phyloP scores from a whole-genome alignment of 2,888 invertebrate genomes.

The Euplexia lucipara region DNA sequence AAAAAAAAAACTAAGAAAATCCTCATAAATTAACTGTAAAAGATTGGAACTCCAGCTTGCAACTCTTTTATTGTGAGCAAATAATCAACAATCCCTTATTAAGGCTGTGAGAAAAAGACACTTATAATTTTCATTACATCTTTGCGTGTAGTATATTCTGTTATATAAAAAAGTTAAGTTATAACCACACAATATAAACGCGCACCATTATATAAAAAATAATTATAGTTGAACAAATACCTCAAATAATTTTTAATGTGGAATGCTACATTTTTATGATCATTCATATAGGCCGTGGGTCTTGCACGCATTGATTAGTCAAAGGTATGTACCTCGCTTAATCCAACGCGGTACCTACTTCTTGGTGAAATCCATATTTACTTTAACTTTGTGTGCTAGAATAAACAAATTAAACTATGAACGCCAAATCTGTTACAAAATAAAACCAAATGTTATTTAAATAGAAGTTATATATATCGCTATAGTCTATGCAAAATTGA shows the following conservation, averaged over 20 bases:
- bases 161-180: constrained; percentile 73
- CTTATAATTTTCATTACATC: constrained; percentile 41
- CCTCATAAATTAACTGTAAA: neutral
- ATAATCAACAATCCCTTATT: constrained; percentile 12
- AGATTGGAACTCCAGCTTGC: constrained; percentile 7
- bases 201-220: constrained; percentile 69
- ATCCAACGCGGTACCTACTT: neutral
- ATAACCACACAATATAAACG: constrained; percentile 72
- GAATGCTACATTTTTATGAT: constrained; percentile 44
- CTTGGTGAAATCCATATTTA: neutral
- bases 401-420: constrained; percentile 12
- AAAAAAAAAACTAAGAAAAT: neutral
- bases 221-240: constrained; percentile 50
- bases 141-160: constrained; percentile 60
- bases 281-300: neutral
- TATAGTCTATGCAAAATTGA: constrained; percentile 40
- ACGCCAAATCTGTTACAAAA: constrained; percentile 4
- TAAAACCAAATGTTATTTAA: constrained; percentile 22
- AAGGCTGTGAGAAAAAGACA: constrained; percentile 55
- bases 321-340: neutral
- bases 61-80: constrained; percentile 30
- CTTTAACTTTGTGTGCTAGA: constrained; percentile 5
- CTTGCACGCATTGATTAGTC: neutral
- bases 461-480: constrained; percentile 36
- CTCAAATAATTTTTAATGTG: constrained; percentile 61